Base-by-base conservation (phyloP, 2,888 invertebrate species). In the Abrostola triplasia region DNA sequence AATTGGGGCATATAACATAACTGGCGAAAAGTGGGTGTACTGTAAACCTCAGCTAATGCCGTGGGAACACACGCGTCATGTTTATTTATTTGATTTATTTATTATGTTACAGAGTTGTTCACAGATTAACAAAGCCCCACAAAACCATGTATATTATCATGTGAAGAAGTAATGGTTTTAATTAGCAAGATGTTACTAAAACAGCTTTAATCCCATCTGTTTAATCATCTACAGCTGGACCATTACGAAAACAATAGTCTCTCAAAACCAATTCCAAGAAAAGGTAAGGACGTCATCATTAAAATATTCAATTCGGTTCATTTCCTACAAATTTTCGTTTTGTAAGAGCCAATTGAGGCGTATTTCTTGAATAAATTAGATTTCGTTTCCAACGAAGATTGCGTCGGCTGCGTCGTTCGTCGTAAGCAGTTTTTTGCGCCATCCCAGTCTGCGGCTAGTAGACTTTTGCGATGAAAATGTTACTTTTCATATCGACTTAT, bases 311-410 rank as follows among this genome's bases (percentile, higher is more conserved):
- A 59, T 70, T 67, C 59, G 53, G 66, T 77, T 70, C 56, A 70
- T 77, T 79, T 77, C 66, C 64, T 63, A 53, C 59, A 47, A 47
- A 36, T 35, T 51, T 48, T 62, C 64, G 57, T 70, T 67, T 69
- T 77, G 65, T 70, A 69, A 73, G 53, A 62, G 59, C 57, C 74
- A 67, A 79, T 79, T 70, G 67, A 56, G 59, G 55, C 61, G 63
- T 69, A 67, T 70, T 79, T 69, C 63, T 67, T 77, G 77, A 77
- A 80, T 78, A 70, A 73, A 77, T 78, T 73, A 65, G 57, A 69
- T 77, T 72, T 77, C 77, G 61, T 73, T 77, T 68, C 38, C 50
- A 62, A 51, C 51, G 66, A 54, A 73, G 80, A 79, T 77, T 77
- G 64, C 37, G 60, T 36, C 57, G 49, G 5, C 55, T 62, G 9